A percentile compares a stretch with the other conserved stretches of the same genome.
Evolutionary conservation across 2,888 invertebrate genomes (phyloP).

Genomic region (Leptinotarsa haldemani): DNA sequence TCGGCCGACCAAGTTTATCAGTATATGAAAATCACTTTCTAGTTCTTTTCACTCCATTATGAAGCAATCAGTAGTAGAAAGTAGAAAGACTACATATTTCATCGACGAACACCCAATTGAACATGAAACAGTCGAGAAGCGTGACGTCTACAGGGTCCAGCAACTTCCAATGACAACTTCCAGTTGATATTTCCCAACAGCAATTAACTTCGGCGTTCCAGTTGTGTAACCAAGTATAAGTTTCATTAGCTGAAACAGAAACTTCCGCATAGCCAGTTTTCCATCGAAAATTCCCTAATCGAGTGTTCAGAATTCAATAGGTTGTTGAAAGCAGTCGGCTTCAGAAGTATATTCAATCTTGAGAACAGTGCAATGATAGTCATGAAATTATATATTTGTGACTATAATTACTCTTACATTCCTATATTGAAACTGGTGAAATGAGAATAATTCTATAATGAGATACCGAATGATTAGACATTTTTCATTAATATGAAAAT

Average conservation of each 20-base stretch:
- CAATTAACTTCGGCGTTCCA: slow-evolving; percentile 17
- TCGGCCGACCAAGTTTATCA: too few species aligned
- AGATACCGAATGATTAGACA: too few species aligned
- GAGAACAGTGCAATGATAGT: too few species aligned
- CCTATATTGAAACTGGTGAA: too few species aligned
- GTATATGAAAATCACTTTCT: too few species aligned
- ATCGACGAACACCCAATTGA: not conserved
- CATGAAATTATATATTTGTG: too few species aligned
- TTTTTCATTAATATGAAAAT: too few species aligned
- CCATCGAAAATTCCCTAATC: not conserved
- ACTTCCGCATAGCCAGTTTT: not conserved
- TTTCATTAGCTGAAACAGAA: slow-evolving; percentile 8
- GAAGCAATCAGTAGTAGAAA: not conserved
- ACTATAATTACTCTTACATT: too few species aligned
- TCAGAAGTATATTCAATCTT: not conserved
- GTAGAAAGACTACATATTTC: not conserved
- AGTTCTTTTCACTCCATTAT: too few species aligned
- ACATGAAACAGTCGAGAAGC: not conserved
- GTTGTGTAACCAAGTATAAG: slow-evolving; percentile 19
- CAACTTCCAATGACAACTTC: slow-evolving; percentile 13
- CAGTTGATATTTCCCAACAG: slow-evolving; percentile 13
- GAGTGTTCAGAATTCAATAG: slow-evolving; percentile 13
- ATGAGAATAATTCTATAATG: too few species aligned
- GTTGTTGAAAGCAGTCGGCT: not conserved
- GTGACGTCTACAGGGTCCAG: not conserved